Base-by-base conservation (phyloP, 64 coral and sea anemone genomes). In the Stichodactyla helianthus region DNA sequence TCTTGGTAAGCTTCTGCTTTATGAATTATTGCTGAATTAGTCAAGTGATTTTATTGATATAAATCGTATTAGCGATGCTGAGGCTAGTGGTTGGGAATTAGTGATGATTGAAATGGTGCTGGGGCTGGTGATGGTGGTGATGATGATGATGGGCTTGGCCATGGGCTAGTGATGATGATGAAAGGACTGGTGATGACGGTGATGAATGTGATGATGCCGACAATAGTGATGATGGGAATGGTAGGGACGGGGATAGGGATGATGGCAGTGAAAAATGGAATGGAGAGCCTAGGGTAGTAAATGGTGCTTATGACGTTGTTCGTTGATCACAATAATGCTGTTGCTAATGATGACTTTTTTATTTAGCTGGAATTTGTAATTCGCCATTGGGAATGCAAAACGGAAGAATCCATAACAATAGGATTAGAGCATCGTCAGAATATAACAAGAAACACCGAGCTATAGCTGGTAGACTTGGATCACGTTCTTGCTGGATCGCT, bases 341-440 rank as follows among this genome's bases (percentile, higher is more conserved):
- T n/a, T 20, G 19, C 35, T 44, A 44, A 44, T 15, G 55, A 56
- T 63, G 16, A 55, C 27, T 12, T 16, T 54, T n/a, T 61, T 10
- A 19, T 88, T 9, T 51, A 91, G 89, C 89, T 9, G 84, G 76
- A 57, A 31, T 92, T 9, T 92, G 90, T 63, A 92, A 92, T 61
- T 31, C 55, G 52, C 76, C 85, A 14, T 59, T 92, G 12, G 90
- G 90, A 2, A 44, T 92, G 85, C 53, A 92, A 59, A 86, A 57
- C 26, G 71, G 83, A 86, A 65, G 20, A 51, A 91, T 91, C 84
- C 82, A 28, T 18, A 82, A 78, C 26, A 77, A 71, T 27, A 54
- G 51, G 84, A 60, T 91, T 28, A 86, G 54, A 14, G 71, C 89
- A 13, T 91, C 89, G 17, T 91, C 89, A 2, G 84, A 82, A 35